Base-by-base conservation (phyloP, 2,888 invertebrate genomes). In the Belgica antarctica region DNA sequence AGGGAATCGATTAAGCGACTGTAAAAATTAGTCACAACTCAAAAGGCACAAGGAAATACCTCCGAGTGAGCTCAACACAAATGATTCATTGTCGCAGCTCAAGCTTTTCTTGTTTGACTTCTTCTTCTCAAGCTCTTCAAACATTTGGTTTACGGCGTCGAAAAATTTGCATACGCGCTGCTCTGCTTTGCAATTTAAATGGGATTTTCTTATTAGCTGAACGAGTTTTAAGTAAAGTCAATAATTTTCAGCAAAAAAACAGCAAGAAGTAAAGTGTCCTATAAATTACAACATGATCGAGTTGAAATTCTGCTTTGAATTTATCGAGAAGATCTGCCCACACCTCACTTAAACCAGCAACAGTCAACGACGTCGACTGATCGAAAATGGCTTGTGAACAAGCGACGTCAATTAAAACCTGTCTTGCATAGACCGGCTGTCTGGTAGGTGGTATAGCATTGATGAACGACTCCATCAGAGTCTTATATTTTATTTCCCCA, bases 41-140 rank as follows among this genome's bases (percentile, higher is more conserved):
- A n/a, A 41, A n/a, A n/a, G 22, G 2, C 52, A 52, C 17, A 36
- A 63, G 63, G 63, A 63, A 63, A 63, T 31, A 63, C 34, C 63
- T 63, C 17, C 8, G 4, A 4, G 8, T 46, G 46, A 31, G 12
- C 34, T 31, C 34, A 31, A 31, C 34, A 31, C 34, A 31, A 12
- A 31, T 46, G 46, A 46, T 10, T 46, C 46, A 46, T 46, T 46
- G 7, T 15, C 15, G n/a, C n/a, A n/a, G n/a, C n/a, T n/a, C n/a
- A n/a, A n/a, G n/a, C n/a, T n/a, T n/a, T n/a, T n/a, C n/a, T n/a
- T n/a, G n/a, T n/a, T n/a, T n/a, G n/a, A n/a, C n/a, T n/a, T n/a
- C n/a, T n/a, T n/a, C n/a, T n/a, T n/a, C n/a, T n/a, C n/a, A n/a
- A n/a, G n/a, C 7, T 46, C 15, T 7, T 46, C 46, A 15, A 46